Evolutionary conservation across 1,140 invertebrate species (phyloP), one percentile per base, ranked within the genome.

Genomic region (Drosophila pachea): DNA sequence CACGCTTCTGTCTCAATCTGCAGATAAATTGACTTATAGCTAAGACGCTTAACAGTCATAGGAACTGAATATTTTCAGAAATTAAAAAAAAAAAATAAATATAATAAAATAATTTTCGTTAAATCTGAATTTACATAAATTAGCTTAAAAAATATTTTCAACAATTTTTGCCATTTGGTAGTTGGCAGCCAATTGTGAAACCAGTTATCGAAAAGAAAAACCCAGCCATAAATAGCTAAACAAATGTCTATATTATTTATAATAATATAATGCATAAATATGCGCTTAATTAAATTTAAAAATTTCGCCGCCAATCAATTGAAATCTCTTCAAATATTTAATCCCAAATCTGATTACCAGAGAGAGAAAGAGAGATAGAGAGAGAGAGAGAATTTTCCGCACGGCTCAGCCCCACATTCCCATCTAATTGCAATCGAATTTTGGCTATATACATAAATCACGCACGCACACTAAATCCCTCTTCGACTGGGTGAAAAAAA

Each of bases 391-490:
- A 22, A n/a, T n/a, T n/a, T n/a, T n/a, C n/a, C n/a, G n/a, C n/a
- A n/a, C n/a, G 22, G 22, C 1, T 22, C 22, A 1, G 22, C 22
- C 3, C 22, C 22, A 22, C 22, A 22, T 22, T 22, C 22, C 1
- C 22, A 22, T 43, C 40, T 43, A 43, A 32, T 54, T 54, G 48
- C 36, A 52, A 53, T 60, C 61, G 49, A 68, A 64, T 64, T 43
- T 65, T 45, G 64, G 60, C 53, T 35, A 64, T 35, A 64, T 60
- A 63, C 68, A 71, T 71, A 66, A 59, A 71, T 71, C 68, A 52
- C 29, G 6, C 40, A 64, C 16, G 60, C 66, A 43, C 12, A 43
- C 40, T 38, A 48, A 70, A 70, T 70, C 68, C 55, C 55, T 22
- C 22, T 22, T 22, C 22, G 3, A 3, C 22, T 1, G 3, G 22